These are phyloP conservation scores for Pterostichus niger DNA, from an alignment of 2,888 invertebrate species.

Conservation along the genomic window DNA sequence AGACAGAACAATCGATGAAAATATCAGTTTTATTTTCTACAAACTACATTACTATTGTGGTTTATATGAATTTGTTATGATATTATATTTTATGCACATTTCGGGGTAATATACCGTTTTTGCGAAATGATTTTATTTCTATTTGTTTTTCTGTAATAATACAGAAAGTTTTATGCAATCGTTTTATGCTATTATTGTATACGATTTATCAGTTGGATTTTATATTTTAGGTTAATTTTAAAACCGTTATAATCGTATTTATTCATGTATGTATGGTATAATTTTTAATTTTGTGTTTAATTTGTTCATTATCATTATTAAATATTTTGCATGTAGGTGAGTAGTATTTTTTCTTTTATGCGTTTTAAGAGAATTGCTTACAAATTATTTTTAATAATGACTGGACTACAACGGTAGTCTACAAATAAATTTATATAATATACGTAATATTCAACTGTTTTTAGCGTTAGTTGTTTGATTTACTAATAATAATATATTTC, in stretches of 20 bases:
- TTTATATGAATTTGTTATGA: constrained; percentile 13
- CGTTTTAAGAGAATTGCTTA: not conserved
- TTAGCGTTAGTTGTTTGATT: constrained; percentile 17
- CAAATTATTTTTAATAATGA: constrained; percentile 51
- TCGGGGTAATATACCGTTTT: constrained; percentile 16
- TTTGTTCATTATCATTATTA: constrained; percentile 11
- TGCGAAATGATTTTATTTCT: constrained; percentile 44
- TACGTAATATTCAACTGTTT: constrained; percentile 41
- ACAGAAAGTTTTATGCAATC: constrained; percentile 42
- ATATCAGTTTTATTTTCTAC: constrained; percentile 31
- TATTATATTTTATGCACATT: constrained; percentile 32
- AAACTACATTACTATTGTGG: constrained; percentile 14
- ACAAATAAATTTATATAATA: constrained; percentile 49
- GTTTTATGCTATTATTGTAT: constrained; percentile 62
- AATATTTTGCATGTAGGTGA: constrained; percentile 32
- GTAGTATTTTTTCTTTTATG: constrained; percentile 22
- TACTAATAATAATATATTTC: constrained; percentile 13
- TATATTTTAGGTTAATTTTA: constrained; percentile 56
- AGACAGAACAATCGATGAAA: constrained; percentile 25
- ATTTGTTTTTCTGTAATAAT: constrained; percentile 25
- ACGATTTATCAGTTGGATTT: constrained; percentile 54
- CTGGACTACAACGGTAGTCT: constrained; percentile 44
- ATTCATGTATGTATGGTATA: constrained; percentile 53
- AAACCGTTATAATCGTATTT: constrained; percentile 24
- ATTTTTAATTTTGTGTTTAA: constrained; percentile 34